Conservation (phyloP, 2,113 vertebrate genomes). For the Saccopteryx leptura region DNA sequence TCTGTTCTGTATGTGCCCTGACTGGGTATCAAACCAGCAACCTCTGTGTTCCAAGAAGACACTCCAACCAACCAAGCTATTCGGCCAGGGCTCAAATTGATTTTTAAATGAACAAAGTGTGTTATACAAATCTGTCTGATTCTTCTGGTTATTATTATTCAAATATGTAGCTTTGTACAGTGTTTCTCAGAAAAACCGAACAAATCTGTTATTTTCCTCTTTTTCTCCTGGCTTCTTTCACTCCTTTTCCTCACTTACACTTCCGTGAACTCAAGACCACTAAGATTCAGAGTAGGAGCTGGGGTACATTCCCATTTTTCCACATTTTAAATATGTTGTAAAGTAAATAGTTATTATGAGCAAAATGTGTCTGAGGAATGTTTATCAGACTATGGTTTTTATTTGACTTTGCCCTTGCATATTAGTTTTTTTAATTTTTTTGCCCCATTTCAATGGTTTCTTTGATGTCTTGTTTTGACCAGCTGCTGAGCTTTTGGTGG, state of each 20-base stretch:
- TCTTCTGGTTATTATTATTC: constrained; percentile 33
- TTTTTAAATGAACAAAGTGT: not conserved
- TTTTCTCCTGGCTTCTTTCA: constrained; percentile 14
- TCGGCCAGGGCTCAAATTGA: not conserved
- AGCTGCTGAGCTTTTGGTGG: constrained; percentile 70
- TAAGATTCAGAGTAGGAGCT: not conserved
- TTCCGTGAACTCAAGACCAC: not conserved
- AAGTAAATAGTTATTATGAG: constrained; percentile 67
- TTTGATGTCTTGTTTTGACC: constrained; percentile 79
- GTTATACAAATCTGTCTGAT: constrained; percentile 1
- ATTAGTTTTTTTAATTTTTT: constrained; percentile 25
- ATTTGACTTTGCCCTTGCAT: constrained; percentile 31
- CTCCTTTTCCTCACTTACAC: not conserved
- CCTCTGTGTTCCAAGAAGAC: too few species aligned
- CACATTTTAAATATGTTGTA: constrained; percentile 50
- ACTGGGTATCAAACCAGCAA: too few species aligned
- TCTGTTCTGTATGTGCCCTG: too few species aligned
- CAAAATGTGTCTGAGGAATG: constrained; percentile 61
- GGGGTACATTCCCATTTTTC: not conserved
- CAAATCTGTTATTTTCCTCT: constrained; percentile 45
- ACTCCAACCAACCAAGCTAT: too few species aligned
- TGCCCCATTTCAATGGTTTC: constrained; percentile 56
- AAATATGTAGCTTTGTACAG: not conserved
- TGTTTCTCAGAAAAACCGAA: not conserved
- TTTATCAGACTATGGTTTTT: constrained; percentile 72